Evolutionary conservation across 2,113 vertebrate species (phyloP).

Genomic region (Vicugna pacos): DNA sequence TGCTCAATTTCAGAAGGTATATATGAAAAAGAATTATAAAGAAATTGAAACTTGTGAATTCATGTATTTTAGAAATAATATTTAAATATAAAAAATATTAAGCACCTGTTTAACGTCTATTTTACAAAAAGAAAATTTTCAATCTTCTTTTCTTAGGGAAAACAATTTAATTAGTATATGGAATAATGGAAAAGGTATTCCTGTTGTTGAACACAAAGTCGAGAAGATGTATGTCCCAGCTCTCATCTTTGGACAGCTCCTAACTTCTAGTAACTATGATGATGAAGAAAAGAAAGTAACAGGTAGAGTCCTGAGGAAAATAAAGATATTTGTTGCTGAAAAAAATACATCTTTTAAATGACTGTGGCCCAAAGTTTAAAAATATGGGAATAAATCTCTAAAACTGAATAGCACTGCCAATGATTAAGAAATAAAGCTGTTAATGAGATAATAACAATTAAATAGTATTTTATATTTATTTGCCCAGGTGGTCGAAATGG

Average conservation of each 20-base stretch:
- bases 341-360: constrained; percentile 36
- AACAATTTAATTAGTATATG: constrained; percentile 97
- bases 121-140: constrained; percentile 46
- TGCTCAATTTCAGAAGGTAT: constrained; percentile 47
- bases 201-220: constrained; percentile 98
- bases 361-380: constrained; percentile 28
- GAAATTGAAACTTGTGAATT: constrained; percentile 38
- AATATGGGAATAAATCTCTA: constrained; percentile 15
- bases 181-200: constrained; percentile 99
- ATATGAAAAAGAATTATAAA: constrained; percentile 32
- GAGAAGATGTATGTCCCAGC: constrained; percentile 98
- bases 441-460: constrained; percentile 39
- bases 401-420: constrained; percentile 32
- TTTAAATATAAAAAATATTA: constrained; percentile 48
- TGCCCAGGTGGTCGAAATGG: constrained; percentile 96
- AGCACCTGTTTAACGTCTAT: constrained; percentile 40
- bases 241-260: constrained; percentile 98
- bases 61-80: constrained; percentile 57
- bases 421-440: constrained; percentile 47
- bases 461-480: constrained; percentile 45
- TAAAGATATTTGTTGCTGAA: constrained; percentile 19
- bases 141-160: constrained; percentile 88
- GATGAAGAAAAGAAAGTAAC: constrained; percentile 99
- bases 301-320: constrained; percentile 87
- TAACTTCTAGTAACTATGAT: constrained; percentile 98